These are phyloP conservation scores for Formica exsecta DNA, from an alignment of 1,140 invertebrate genomes.

Conservation along the genomic window DNA sequence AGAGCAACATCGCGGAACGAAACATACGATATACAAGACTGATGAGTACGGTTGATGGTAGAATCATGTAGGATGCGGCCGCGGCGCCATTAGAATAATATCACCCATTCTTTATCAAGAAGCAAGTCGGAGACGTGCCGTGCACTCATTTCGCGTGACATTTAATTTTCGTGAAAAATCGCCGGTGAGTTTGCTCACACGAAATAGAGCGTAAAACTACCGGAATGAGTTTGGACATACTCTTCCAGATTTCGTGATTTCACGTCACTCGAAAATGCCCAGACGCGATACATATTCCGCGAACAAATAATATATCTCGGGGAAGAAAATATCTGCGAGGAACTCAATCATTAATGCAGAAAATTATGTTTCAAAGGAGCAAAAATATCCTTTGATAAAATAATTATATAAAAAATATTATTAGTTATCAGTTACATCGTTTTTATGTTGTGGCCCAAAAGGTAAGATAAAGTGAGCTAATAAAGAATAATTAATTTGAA, in stretches of 20 bases:
- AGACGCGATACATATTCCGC: conserved; percentile 17
- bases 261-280: conserved; percentile 59
- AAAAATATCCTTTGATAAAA: not conserved
- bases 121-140: conserved; percentile 72
- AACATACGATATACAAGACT: conserved; percentile 53
- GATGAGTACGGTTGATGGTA: conserved; percentile 69
- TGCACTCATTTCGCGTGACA: conserved; percentile 72
- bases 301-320: conserved; percentile 7
- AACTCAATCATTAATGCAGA: conserved; percentile 9
- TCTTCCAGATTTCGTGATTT: conserved; percentile 66
- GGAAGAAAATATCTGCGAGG: conserved; percentile 12
- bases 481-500: conserved; percentile 24
- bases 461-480: not conserved
- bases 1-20: conserved; percentile 50
- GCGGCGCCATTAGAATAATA: conserved; percentile 71
- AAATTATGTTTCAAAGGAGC: not conserved
- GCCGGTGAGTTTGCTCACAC: conserved; percentile 52
- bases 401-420: not conserved
- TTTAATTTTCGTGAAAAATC: conserved; percentile 75
- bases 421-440: not conserved
- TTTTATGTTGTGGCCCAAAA: not conserved
- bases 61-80: conserved; percentile 69
- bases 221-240: conserved; percentile 61
- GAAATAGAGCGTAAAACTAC: conserved; percentile 70
- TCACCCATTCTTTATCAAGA: conserved; percentile 72